Conservation (phyloP, 2,888 invertebrate genomes). For the Philaethria dido region DNA sequence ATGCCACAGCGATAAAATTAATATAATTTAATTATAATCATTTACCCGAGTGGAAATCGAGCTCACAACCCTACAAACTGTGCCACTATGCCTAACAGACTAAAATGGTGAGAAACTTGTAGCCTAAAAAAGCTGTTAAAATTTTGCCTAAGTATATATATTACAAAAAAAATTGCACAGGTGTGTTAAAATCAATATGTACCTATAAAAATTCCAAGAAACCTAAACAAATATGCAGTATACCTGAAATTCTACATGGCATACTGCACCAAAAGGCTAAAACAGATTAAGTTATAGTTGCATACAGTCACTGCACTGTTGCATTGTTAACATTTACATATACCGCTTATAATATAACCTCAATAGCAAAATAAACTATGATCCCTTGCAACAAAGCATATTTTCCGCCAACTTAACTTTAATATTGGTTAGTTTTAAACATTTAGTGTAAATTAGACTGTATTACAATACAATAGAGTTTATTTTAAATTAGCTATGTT, state of each 20-base stretch:
- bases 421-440: background rate
- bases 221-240: constrained; percentile 13
- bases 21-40: too few relatives aligned
- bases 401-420: background rate
- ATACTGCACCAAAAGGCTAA: background rate
- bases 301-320: constrained; percentile 31
- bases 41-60: too few relatives aligned
- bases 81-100: too few relatives aligned
- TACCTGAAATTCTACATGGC: constrained; percentile 11
- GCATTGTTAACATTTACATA: constrained; percentile 31
- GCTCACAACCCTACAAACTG: too few relatives aligned
- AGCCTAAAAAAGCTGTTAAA: too few relatives aligned
- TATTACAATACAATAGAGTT: constrained; percentile 22
- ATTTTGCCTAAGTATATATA: too few relatives aligned
- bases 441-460: constrained; percentile 12
- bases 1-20: too few relatives aligned
- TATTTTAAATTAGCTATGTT: background rate
- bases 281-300: constrained; percentile 18
- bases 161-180: background rate
- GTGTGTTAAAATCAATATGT: constrained; percentile 10
- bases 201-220: background rate
- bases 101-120: too few relatives aligned
- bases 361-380: constrained; percentile 3
- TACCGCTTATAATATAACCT: background rate
- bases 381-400: background rate